phyloP scores from a whole-genome alignment of 2,888 invertebrate genomes.

The Drosophila leonis region DNA sequence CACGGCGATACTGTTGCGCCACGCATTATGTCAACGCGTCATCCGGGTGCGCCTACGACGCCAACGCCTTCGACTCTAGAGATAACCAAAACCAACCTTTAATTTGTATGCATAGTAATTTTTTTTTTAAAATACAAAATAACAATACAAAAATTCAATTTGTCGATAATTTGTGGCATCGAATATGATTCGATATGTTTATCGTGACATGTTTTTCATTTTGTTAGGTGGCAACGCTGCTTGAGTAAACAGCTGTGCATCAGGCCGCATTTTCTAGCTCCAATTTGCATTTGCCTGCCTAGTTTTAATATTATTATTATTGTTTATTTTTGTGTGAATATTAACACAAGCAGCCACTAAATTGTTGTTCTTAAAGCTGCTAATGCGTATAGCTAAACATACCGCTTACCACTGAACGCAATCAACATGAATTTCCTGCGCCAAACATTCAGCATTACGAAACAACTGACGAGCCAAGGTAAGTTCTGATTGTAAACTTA shows the following conservation, averaged over 20 bases:
- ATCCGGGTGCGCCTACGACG: background rate
- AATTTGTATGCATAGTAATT: constrained; percentile 1
- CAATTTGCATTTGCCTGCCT: constrained; percentile 11
- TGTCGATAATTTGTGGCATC: constrained; percentile 24
- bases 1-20: constrained; percentile 40
- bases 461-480: constrained; percentile 83
- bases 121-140: background rate
- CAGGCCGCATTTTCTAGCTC: constrained; percentile 19
- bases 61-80: constrained; percentile 62
- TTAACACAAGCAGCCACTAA: constrained; percentile 16
- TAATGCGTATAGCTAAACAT: background rate
- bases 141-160: background rate
- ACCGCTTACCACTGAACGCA: background rate
- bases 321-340: constrained; percentile 6
- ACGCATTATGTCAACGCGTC: constrained; percentile 29
- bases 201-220: background rate
- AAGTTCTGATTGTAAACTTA: constrained; percentile 34
- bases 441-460: constrained; percentile 84
- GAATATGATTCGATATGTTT: background rate
- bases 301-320: constrained; percentile 18
- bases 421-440: constrained; percentile 83
- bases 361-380: background rate
- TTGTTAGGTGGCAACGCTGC: constrained; percentile 30
- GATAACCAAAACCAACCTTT: constrained; percentile 52
- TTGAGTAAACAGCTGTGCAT: constrained; percentile 40